Percentiles rank a stretch among this genome's conserved stretches.
Evolutionary conservation across 2,113 vertebrate genomes (phyloP).

Genomic region (Xenopus borealis): DNA sequence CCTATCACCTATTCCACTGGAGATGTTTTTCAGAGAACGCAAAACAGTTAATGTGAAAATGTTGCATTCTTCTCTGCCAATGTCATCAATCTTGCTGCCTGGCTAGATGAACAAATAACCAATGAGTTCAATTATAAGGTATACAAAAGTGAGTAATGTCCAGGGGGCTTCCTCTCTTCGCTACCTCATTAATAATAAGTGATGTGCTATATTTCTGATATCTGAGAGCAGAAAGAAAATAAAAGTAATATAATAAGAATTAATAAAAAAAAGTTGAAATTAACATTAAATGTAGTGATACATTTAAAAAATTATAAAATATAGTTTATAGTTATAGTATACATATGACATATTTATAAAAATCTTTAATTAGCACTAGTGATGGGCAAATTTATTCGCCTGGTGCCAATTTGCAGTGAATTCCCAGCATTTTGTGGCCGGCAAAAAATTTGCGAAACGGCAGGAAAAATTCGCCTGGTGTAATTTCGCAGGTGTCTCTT

Average conservation of each 20-base stretch:
- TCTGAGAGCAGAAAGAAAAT: conserved; percentile 19
- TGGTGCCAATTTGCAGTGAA: too few relatives aligned
- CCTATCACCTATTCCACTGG: too few relatives aligned
- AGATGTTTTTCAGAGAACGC: conserved; percentile 20
- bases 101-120: conserved; percentile 37
- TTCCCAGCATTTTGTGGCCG: too few relatives aligned
- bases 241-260: conserved; percentile 48
- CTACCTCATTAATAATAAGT: conserved; percentile 46
- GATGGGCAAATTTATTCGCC: too few relatives aligned
- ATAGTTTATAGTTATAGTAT: too few relatives aligned
- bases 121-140: conserved; percentile 46
- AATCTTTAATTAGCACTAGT: too few relatives aligned
- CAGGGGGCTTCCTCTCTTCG: conserved; percentile 26
- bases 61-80: conserved; percentile 21
- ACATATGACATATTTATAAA: too few relatives aligned
- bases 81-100: conserved; percentile 40
- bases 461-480: too few relatives aligned
- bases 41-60: conserved; percentile 43
- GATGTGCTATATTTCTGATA: conserved; percentile 17
- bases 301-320: too few relatives aligned
- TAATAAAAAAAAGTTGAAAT: not conserved
- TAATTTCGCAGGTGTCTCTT: too few relatives aligned
- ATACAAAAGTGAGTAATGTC: conserved; percentile 44
- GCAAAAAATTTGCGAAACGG: too few relatives aligned
- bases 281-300: conserved; percentile 36